These are phyloP conservation scores for Acrobasis repandana DNA, from an alignment of 2,888 invertebrate species.

Conservation along the genomic window DNA sequence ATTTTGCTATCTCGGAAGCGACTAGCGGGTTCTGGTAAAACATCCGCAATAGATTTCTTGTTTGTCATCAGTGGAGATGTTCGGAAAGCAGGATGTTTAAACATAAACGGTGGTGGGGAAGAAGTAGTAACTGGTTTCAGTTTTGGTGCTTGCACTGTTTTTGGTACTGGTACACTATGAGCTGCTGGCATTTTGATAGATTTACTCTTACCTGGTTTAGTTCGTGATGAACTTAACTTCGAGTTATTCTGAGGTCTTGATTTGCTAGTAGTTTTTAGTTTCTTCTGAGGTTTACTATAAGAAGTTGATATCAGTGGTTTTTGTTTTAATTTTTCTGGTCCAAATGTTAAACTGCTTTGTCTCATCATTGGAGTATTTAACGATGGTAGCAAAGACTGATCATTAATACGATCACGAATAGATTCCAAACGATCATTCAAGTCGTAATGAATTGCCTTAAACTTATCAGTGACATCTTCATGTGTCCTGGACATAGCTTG, in stretches of 20 bases:
- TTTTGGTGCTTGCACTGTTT: slow-evolving; percentile 41
- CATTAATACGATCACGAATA: slow-evolving; percentile 51
- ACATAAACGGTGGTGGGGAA: slow-evolving; percentile 28
- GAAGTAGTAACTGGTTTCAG: slow-evolving; percentile 30
- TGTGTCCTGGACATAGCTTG: slow-evolving; percentile 48
- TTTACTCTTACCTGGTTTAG: slow-evolving; percentile 25
- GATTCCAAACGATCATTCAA: slow-evolving; percentile 60
- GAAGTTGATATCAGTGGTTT: not conserved
- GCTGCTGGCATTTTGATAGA: slow-evolving; percentile 41
- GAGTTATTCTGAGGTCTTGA: slow-evolving; percentile 20
- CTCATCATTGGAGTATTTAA: slow-evolving; percentile 28
- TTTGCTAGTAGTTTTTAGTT: slow-evolving; percentile 23
- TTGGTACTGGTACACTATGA: slow-evolving; percentile 44
- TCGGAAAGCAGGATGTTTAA: slow-evolving; percentile 30
- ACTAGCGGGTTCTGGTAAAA: slow-evolving; percentile 28
- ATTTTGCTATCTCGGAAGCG: slow-evolving; percentile 26
- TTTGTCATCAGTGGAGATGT: slow-evolving; percentile 22
- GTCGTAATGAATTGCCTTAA: slow-evolving; percentile 59
- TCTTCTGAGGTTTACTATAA: slow-evolving; percentile 15
- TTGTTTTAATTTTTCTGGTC: slow-evolving; percentile 2
- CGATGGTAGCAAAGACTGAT: slow-evolving; percentile 40
- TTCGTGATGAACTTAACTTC: slow-evolving; percentile 19
- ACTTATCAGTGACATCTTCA: slow-evolving; percentile 60
- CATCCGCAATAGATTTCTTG: slow-evolving; percentile 24
- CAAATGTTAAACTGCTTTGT: slow-evolving; percentile 20